A percentile compares a stretch with the other conserved stretches of the same genome.
phyloP scores from a whole-genome alignment of 2,888 invertebrate genomes.

The Malthinus seriepunctatus region DNA sequence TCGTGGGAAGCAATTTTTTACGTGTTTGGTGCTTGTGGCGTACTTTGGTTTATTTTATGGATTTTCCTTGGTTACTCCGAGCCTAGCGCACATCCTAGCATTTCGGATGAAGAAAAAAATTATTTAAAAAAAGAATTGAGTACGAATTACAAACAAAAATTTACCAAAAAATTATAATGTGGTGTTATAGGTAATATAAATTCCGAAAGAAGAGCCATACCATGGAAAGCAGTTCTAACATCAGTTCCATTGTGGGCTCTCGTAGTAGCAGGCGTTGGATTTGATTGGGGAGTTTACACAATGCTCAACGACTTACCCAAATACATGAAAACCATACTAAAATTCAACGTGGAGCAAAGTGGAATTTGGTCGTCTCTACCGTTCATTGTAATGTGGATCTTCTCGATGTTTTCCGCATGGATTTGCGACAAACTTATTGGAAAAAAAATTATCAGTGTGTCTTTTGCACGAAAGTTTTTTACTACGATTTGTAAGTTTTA shows the following conservation, averaged over 20 bases:
- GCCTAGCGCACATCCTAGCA: slow-evolving; percentile 74
- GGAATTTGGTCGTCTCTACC: slow-evolving; percentile 66
- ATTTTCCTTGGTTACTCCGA: slow-evolving; percentile 54
- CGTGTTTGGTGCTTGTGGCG: slow-evolving; percentile 74
- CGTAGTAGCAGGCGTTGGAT: slow-evolving; percentile 74
- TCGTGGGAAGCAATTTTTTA: slow-evolving; percentile 82
- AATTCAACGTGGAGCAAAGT: slow-evolving; percentile 65
- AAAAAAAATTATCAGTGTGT: slow-evolving; percentile 58
- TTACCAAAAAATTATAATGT: too few species aligned
- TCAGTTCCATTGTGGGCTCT: slow-evolving; percentile 78
- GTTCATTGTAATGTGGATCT: slow-evolving; percentile 67
- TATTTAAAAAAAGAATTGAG: slow-evolving; percentile 69
- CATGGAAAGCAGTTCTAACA: slow-evolving; percentile 71
- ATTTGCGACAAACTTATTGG: slow-evolving; percentile 69
- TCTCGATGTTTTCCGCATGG: slow-evolving; percentile 64
- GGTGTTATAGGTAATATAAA: neutral
- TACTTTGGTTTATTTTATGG: slow-evolving; percentile 67
- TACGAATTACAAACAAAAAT: too few species aligned
- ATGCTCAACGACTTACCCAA: slow-evolving; percentile 67
- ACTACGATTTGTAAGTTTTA: slow-evolving; percentile 65
- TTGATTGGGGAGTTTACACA: slow-evolving; percentile 87
- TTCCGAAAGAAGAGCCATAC: slow-evolving; percentile 55
- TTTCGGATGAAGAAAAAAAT: slow-evolving; percentile 69
- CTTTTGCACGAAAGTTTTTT: slow-evolving; percentile 65
- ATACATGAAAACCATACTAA: slow-evolving; percentile 65